A percentile compares a stretch with the other conserved stretches of the same genome.
Evolutionary conservation across 2,888 invertebrate genomes (phyloP).

Genomic region (Epistrophella euchroma): DNA sequence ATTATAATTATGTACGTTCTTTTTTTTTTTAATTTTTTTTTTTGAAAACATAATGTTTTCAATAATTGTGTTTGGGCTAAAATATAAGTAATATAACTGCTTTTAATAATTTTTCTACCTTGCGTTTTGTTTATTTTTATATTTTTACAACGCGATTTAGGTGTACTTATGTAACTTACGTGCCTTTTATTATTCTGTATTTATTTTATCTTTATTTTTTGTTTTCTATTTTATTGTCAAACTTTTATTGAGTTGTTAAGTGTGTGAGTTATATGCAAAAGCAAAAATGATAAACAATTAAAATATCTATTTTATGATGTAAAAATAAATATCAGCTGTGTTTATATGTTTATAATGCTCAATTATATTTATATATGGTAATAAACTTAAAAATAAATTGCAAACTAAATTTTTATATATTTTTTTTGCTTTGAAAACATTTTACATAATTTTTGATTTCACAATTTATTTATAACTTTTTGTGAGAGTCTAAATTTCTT

Average conservation of each 20-base stretch:
- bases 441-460: slow-evolving; percentile 11
- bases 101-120: slow-evolving; percentile 41
- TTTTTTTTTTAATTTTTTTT: slow-evolving; percentile 2
- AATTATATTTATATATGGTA: slow-evolving; percentile 7
- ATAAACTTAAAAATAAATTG: slow-evolving; percentile 36
- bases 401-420: slow-evolving; percentile 11
- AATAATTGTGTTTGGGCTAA: slow-evolving; percentile 35
- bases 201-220: slow-evolving; percentile 45
- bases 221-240: slow-evolving; percentile 74
- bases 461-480: slow-evolving; percentile 17
- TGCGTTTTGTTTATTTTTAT: slow-evolving; percentile 29
- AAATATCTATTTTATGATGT: slow-evolving; percentile 16
- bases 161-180: slow-evolving; percentile 45
- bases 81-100: slow-evolving; percentile 51
- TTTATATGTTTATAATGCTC: slow-evolving; percentile 26
- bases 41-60: slow-evolving; percentile 17
- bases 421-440: background rate
- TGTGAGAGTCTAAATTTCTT: slow-evolving; percentile 32
- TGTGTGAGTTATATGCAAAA: slow-evolving; percentile 56
- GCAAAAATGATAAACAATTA: slow-evolving; percentile 47
- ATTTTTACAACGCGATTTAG: slow-evolving; percentile 36
- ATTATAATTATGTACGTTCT: slow-evolving; percentile 19
- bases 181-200: slow-evolving; percentile 42
- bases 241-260: slow-evolving; percentile 72
- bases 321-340: slow-evolving; percentile 24